phyloP scores from a whole-genome alignment of 1,140 invertebrate species.

The Patella vulgata region DNA sequence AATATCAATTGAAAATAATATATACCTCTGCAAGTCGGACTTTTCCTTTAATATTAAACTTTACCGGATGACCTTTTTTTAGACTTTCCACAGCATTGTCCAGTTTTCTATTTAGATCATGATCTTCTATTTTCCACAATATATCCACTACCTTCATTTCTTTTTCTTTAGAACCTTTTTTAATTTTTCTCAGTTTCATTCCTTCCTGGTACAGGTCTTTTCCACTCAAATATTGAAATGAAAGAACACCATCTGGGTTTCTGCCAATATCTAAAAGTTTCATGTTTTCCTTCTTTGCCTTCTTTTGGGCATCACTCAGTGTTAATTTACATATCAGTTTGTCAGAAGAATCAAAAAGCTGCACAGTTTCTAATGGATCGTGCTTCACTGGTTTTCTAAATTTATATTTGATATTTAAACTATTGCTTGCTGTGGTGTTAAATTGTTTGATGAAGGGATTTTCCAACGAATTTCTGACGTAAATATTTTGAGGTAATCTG shows the following conservation, averaged over 20 bases:
- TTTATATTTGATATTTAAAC: no score
- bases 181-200: constrained; percentile 12
- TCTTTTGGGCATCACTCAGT: constrained; percentile 11
- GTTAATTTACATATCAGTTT: constrained; percentile 23
- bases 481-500: no score
- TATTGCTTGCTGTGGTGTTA: no score
- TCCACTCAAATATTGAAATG: constrained; percentile 11
- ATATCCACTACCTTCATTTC: constrained; percentile 23
- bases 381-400: no score
- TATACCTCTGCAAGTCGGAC: constrained; percentile 10
- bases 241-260: constrained; percentile 12
- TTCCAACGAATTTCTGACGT: no score
- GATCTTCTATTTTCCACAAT: constrained; percentile 12
- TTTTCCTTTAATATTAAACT: constrained; percentile 10
- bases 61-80: constrained; percentile 10
- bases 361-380: not conserved
- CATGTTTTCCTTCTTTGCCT: constrained; percentile 13
- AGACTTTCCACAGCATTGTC: constrained; percentile 3
- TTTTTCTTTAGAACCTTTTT: constrained; percentile 10
- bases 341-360: constrained; percentile 20
- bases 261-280: constrained; percentile 16
- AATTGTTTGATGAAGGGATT: no score
- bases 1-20: no score
- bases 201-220: constrained; percentile 15
- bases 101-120: constrained; percentile 18